These are phyloP conservation scores for Toxotes lorentzi DNA, from an alignment of 2,797 vertebrate genomes.

Conservation along the genomic window DNA sequence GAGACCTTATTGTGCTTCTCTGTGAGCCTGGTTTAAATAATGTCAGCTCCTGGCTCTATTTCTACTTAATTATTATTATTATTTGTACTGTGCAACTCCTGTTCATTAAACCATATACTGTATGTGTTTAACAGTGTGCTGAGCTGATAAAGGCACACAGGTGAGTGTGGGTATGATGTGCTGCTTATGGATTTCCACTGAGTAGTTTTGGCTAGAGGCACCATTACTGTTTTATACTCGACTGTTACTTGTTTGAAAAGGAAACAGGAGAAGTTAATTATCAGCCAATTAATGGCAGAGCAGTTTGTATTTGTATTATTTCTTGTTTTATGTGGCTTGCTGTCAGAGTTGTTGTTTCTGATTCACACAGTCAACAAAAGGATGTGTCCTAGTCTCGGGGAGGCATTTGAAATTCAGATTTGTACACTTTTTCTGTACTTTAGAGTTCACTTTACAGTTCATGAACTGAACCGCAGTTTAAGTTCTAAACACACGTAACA, in stretches of 20 bases:
- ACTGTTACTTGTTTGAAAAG: not conserved
- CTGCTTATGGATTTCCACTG: not conserved
- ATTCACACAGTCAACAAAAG: not conserved
- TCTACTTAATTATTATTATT: constrained; percentile 30
- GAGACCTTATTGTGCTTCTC: constrained; percentile 53
- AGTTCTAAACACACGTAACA: not conserved
- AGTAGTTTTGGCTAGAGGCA: not conserved
- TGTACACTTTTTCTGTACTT: not conserved
- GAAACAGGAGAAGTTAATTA: not conserved
- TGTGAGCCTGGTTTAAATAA: constrained; percentile 53
- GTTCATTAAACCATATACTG: not conserved
- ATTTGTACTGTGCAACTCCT: constrained; percentile 24
- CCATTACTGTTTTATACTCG: not conserved
- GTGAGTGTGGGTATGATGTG: not conserved
- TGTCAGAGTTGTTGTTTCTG: not conserved
- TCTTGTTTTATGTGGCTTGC: not conserved
- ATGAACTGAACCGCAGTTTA: not conserved
- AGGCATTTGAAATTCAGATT: not conserved
- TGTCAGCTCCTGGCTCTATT: constrained; percentile 21
- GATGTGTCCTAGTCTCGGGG: not conserved
- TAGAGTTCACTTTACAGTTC: not conserved
- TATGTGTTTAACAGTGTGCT: not conserved
- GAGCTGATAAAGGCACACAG: constrained; percentile 7
- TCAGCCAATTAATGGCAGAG: not conserved
- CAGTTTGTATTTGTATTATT: not conserved